A percentile compares a stretch with the other conserved stretches of the same genome.
phyloP scores from a whole-genome alignment of 2,113 vertebrate species.

The Brachypodius melanocephalos region DNA sequence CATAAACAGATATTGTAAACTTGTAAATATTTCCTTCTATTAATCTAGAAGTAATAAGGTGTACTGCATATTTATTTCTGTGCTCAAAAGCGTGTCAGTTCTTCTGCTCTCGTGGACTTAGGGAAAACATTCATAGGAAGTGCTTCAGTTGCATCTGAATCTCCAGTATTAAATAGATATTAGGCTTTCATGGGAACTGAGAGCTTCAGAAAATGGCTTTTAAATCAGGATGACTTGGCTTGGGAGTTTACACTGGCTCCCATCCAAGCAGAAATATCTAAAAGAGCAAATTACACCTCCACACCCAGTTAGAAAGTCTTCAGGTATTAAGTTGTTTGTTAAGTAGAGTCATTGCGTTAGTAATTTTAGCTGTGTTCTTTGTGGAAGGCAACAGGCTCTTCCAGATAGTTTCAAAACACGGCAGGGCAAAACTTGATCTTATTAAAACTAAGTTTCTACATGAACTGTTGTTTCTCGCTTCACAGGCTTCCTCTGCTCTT shows the following conservation, averaged over 20 bases:
- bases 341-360: slow-evolving; percentile 65
- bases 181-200: slow-evolving; percentile 43
- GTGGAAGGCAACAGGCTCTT: slow-evolving; percentile 52
- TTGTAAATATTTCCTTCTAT: neutral
- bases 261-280: slow-evolving; percentile 50
- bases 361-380: slow-evolving; percentile 68
- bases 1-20: neutral
- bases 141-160: slow-evolving; percentile 17
- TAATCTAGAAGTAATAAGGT: neutral
- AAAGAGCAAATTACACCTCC: slow-evolving; percentile 69
- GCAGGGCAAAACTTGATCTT: slow-evolving; percentile 56
- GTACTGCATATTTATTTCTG: neutral
- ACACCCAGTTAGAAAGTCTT: slow-evolving; percentile 73
- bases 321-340: slow-evolving; percentile 64
- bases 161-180: neutral
- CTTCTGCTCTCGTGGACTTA: neutral
- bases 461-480: neutral
- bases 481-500: neutral
- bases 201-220: slow-evolving; percentile 54
- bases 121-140: neutral
- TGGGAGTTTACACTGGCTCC: slow-evolving; percentile 65
- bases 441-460: slow-evolving; percentile 44
- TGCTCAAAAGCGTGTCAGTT: neutral
- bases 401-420: slow-evolving; percentile 58
- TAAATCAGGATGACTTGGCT: slow-evolving; percentile 60